Conservation (phyloP, 2,113 vertebrate genomes). For the Sclerurus mexicanus region DNA sequence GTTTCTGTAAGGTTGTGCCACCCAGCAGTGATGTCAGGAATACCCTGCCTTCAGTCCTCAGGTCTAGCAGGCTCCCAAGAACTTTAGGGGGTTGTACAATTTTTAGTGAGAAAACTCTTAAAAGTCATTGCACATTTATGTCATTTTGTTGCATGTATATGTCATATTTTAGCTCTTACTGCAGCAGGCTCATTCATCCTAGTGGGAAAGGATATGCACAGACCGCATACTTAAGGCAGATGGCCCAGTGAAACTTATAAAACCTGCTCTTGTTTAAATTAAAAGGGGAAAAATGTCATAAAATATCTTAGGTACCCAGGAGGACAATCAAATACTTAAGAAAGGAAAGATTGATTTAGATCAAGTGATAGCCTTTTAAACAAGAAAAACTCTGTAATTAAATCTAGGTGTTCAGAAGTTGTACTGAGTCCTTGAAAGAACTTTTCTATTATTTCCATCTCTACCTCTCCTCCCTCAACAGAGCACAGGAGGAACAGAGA, state of each 20-base stretch:
- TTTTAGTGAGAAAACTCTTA: neutral
- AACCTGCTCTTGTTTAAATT: neutral
- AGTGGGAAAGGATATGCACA: neutral
- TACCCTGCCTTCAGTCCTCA: neutral
- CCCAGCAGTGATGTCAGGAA: neutral
- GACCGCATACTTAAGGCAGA: neutral
- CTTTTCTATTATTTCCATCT: neutral
- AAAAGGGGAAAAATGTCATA: neutral
- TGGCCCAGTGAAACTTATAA: neutral
- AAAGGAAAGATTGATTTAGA: neutral
- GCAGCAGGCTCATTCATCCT: conserved; percentile 19
- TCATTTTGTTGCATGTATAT: neutral
- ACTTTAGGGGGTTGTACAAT: neutral
- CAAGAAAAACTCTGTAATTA: neutral
- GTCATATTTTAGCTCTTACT: neutral
- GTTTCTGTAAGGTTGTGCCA: neutral
- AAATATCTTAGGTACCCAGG: neutral
- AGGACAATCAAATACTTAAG: neutral
- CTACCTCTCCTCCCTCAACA: neutral
- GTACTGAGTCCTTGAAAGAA: neutral
- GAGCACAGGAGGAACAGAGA: neutral
- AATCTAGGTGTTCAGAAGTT: neutral
- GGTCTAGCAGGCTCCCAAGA: neutral
- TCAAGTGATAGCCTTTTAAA: neutral
- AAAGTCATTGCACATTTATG: neutral